Conservation (phyloP, 2,888 invertebrate genomes). For the Polietes domitor region DNA sequence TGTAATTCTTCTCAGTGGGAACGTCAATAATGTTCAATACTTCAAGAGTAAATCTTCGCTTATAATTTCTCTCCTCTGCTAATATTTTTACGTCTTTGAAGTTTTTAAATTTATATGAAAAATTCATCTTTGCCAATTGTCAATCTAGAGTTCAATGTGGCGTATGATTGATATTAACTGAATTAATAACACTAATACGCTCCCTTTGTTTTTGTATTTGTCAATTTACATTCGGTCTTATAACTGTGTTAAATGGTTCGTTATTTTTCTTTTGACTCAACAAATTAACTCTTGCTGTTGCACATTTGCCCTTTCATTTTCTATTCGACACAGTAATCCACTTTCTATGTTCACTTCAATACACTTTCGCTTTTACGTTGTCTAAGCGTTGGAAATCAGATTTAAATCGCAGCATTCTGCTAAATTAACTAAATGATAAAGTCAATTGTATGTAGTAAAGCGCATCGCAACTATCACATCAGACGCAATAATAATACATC, state of each 20-base stretch:
- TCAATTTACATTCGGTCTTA: no score
- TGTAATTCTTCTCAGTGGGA: no score
- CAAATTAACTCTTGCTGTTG: neutral
- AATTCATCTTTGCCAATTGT: no score
- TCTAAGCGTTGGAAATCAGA: neutral
- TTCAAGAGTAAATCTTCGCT: no score
- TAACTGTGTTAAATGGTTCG: no score
- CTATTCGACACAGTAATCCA: neutral
- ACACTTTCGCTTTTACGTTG: conserved; percentile 6
- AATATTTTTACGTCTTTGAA: no score
- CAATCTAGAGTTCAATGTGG: no score
- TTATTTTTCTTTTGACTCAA: no score
- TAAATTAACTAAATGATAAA: conserved; percentile 29
- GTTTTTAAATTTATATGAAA: no score
- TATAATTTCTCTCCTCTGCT: no score
- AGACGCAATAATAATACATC: neutral
- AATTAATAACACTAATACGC: neutral
- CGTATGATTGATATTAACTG: neutral
- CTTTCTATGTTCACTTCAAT: conserved; percentile 7
- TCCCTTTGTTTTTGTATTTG: neutral
- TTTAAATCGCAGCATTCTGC: conserved; percentile 3
- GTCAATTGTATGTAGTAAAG: neutral
- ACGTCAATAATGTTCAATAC: no score
- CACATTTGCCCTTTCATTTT: neutral
- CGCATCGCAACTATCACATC: neutral